Evolutionary conservation across 2,888 invertebrate species (phyloP).

Genomic region (Linnaemya vulpina): DNA sequence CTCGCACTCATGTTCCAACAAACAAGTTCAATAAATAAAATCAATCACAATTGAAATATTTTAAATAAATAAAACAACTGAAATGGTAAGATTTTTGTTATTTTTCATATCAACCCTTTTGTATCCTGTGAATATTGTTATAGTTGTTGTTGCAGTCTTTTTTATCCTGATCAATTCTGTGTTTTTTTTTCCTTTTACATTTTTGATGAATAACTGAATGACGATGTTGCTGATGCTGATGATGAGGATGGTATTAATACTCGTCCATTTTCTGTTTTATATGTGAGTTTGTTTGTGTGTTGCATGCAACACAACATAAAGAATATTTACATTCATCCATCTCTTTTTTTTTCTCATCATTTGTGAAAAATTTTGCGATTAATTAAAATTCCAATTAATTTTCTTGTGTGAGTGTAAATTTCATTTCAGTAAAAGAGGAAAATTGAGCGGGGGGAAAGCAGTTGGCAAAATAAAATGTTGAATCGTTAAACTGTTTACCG

Average conservation of each 20-base stretch:
- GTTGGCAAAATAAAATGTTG: conserved; percentile 21
- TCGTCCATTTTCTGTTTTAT: conserved; percentile 19
- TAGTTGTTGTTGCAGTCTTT: conserved; percentile 25
- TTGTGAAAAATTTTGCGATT: conserved; percentile 76
- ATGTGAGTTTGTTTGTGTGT: neutral
- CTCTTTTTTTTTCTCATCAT: conserved; percentile 45
- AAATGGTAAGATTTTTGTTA: conserved; percentile 33
- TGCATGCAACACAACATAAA: conserved; percentile 53
- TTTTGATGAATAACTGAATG: conserved; percentile 53
- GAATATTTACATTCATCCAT: conserved; percentile 63
- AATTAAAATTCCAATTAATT: conserved; percentile 82
- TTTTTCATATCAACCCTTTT: conserved; percentile 47
- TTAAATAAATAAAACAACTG: conserved; percentile 60
- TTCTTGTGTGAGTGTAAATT: conserved; percentile 72
- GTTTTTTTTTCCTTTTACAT: conserved; percentile 34
- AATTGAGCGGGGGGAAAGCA: too few relatives aligned
- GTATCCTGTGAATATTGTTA: conserved; percentile 15
- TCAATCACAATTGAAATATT: conserved; percentile 72
- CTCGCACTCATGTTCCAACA: conserved; percentile 14
- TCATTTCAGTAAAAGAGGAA: conserved; percentile 47
- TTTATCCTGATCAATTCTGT: conserved; percentile 46
- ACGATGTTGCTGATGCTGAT: conserved; percentile 16
- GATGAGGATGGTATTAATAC: conserved; percentile 43
- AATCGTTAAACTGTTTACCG: conserved; percentile 55
- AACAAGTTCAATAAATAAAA: conserved; percentile 58